A percentile compares a stretch with the other conserved stretches of the same genome.
phyloP scores from a whole-genome alignment of 2,113 vertebrate genomes.

The Corvus moneduloides region DNA sequence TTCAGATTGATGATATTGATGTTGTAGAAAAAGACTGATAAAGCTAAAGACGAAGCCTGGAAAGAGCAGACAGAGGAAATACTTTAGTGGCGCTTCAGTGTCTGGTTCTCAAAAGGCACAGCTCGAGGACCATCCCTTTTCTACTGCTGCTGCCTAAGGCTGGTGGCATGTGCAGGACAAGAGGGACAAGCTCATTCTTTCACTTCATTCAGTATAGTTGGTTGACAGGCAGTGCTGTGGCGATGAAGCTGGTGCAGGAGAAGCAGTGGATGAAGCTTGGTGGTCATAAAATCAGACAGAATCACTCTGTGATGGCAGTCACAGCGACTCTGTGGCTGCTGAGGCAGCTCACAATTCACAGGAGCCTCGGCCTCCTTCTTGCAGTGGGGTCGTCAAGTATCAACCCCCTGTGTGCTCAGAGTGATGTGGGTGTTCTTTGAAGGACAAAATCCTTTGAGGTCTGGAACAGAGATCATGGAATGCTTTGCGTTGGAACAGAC shows the following conservation, averaged over 20 bases:
- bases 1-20: not conserved
- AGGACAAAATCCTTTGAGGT: not conserved
- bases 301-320: not conserved
- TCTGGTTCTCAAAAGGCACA: not conserved
- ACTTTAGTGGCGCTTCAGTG: not conserved
- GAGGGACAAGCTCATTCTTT: not conserved
- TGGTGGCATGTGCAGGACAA: not conserved
- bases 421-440: rapidly evolving
- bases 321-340: not conserved
- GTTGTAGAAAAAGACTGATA: not conserved
- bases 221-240: not conserved
- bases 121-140: not conserved
- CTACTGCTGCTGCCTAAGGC: not conserved
- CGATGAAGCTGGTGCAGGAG: not conserved
- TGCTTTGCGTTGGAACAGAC: not conserved
- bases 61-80: not conserved
- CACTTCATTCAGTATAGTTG: not conserved
- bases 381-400: not conserved
- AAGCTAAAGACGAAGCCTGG: not conserved
- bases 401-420: not conserved
- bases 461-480: not conserved
- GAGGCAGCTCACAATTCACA: not conserved
- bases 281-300: not conserved
- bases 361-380: not conserved
- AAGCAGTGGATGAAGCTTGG: not conserved